phyloP scores from a whole-genome alignment of 2,113 vertebrate species.

The Scolopax mira region DNA sequence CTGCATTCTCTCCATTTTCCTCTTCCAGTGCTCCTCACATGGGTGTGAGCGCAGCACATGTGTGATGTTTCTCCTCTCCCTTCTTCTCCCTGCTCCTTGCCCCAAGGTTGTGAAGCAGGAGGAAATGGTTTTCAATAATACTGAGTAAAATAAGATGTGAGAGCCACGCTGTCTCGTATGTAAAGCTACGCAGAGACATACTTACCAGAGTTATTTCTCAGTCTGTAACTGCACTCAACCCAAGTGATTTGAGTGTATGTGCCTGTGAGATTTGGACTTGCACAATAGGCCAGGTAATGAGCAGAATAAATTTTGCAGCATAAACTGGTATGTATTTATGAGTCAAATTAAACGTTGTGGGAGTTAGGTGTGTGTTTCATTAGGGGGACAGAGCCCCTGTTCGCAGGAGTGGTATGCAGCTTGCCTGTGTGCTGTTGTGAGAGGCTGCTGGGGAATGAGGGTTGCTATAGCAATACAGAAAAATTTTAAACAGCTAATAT shows the following conservation, averaged over 20 bases:
- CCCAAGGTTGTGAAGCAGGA: neutral
- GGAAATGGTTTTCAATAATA: neutral
- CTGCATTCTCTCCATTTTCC: neutral
- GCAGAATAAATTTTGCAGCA: neutral
- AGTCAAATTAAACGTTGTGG: neutral
- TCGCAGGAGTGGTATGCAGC: neutral
- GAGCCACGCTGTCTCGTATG: neutral
- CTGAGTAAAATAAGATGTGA: neutral
- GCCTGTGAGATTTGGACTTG: neutral
- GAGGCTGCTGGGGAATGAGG: neutral
- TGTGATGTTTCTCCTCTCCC: neutral
- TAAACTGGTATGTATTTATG: neutral
- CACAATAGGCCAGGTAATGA: neutral
- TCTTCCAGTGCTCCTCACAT: neutral
- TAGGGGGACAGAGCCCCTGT: neutral
- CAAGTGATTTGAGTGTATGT: neutral
- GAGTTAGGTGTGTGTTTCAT: neutral
- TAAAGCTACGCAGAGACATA: neutral
- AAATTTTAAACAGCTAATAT: slow-evolving; percentile 40
- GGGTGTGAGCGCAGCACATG: neutral
- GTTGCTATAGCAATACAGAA: slow-evolving; percentile 63
- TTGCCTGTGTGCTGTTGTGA: neutral
- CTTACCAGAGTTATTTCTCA: neutral
- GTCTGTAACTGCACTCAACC: neutral
- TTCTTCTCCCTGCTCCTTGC: neutral